A percentile compares a stretch with the other conserved stretches of the same genome.
Conservation (phyloP, 2,113 vertebrate genomes). For the Centrocercus urophasianus region DNA sequence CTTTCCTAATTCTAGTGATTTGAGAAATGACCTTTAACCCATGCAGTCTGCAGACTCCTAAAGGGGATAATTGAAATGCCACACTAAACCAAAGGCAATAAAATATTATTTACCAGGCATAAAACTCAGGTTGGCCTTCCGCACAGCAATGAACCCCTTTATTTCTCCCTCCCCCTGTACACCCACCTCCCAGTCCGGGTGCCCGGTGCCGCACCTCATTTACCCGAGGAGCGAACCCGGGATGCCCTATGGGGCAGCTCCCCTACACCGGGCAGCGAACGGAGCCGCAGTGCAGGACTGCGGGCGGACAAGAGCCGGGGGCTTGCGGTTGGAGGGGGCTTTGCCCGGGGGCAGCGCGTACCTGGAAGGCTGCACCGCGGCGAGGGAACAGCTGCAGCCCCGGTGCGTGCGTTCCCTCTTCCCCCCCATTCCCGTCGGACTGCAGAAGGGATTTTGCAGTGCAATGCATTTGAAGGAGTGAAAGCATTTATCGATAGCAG, state of each 20-base stretch:
- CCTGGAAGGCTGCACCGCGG: background rate
- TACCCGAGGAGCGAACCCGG: background rate
- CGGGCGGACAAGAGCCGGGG: background rate
- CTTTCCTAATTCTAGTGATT: conserved; percentile 83
- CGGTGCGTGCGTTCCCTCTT: background rate
- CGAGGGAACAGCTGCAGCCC: background rate
- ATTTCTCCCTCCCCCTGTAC: background rate
- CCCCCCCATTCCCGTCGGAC: background rate
- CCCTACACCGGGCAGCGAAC: background rate
- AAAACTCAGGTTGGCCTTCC: conserved; percentile 78
- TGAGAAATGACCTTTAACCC: conserved; percentile 83
- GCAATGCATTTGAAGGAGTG: conserved; percentile 16
- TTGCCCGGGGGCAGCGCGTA: no score
- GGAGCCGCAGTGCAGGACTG: background rate
- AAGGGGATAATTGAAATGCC: conserved; percentile 80
- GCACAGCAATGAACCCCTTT: conserved; percentile 57
- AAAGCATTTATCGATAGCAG: conserved; percentile 42
- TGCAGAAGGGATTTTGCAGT: conserved; percentile 13
- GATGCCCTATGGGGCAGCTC: background rate
- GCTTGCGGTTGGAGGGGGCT: no score
- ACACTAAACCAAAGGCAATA: conserved; percentile 81
- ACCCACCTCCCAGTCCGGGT: background rate
- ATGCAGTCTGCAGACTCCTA: conserved; percentile 77
- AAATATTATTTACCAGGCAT: conserved; percentile 83
- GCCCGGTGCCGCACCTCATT: conserved; percentile 49